Base-by-base conservation (phyloP, 2,113 vertebrate species). In the Phalacrocorax aristotelis region DNA sequence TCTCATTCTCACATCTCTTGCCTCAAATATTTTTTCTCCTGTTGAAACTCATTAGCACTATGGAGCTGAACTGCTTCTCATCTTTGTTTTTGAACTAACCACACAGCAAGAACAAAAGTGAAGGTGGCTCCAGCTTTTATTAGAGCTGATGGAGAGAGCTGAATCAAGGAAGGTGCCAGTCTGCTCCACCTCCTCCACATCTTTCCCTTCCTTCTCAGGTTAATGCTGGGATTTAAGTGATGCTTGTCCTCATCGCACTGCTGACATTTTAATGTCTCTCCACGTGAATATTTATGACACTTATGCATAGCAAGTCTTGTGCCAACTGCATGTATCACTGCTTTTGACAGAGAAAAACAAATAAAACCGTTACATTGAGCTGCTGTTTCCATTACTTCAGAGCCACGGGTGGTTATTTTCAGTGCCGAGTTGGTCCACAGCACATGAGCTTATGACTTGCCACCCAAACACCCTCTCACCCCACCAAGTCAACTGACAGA, bases 251-350 rank as follows among this genome's bases (percentile, higher is more conserved):
- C 54, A 26, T 42, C 58, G 86, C 38, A 15, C 42, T 83, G 71
- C 58, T 74, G 68, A 65, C 20, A 18, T 85, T 81, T 58, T 23
- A 25, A 52, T 65, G 84, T 69, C 52, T 75, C 48, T 64, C 83
- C 20, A 5, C 23, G 64, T 94, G 89, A 68, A 29, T 55, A 60
- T 85, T 74, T 94, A 34, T 69, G 60, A 95, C 69, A 54, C 65
- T 61, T 58, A 54, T 75, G 77, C 75, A 57, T 86, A 89, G 64
- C 38, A 62, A 89, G 70, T 93, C 78, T 82, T 91, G 84, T 93
- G 87, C 94, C 95, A 95, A 90, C 58, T 95, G 91, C 93, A 89
- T 97, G 90, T 97, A 79, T 74, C 86, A 48, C 77, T 84, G 85
- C 75, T 80, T 89, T 82, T 78, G 60, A 92, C 77, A 81, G 87